A percentile compares a stretch with the other conserved stretches of the same genome.
Evolutionary conservation across 2,888 invertebrate genomes (phyloP).

Genomic region (Epicampocera succincta): DNA sequence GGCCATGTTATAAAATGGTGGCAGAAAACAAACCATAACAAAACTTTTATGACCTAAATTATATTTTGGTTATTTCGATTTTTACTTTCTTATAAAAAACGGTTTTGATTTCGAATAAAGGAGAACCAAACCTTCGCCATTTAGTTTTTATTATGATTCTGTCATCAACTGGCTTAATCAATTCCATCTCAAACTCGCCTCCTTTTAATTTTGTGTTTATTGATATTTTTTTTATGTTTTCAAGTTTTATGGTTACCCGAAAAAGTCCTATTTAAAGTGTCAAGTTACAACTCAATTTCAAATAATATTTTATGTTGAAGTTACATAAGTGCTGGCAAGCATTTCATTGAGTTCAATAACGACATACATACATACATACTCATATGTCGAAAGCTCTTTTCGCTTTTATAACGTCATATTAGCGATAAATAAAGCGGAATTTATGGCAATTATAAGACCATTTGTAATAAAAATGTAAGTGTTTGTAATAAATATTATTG

Average conservation of each 20-base stretch:
- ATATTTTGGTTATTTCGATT: no score
- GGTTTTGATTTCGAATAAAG: no score
- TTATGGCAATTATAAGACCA: neutral
- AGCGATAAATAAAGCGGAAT: neutral
- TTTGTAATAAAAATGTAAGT: neutral
- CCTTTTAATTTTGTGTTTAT: neutral
- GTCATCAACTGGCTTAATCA: neutral
- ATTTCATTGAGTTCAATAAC: neutral
- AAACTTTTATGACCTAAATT: no score
- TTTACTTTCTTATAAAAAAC: no score
- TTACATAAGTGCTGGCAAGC: no score
- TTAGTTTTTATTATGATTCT: neutral
- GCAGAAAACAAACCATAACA: no score
- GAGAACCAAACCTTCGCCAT: no score
- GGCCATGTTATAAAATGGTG: no score
- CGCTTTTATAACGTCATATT: neutral
- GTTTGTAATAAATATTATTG: no score
- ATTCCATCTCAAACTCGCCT: neutral
- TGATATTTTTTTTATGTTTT: neutral
- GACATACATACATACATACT: neutral
- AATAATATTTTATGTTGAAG: conserved; percentile 10
- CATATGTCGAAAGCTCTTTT: neutral
- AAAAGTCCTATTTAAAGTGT: conserved; percentile 14
- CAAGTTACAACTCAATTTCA: conserved; percentile 23
- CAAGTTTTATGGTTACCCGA: no score